Evolutionary conservation across 2,888 invertebrate species (phyloP), one percentile per base, ranked within the genome.

Genomic region (Cosmia trapezina): DNA sequence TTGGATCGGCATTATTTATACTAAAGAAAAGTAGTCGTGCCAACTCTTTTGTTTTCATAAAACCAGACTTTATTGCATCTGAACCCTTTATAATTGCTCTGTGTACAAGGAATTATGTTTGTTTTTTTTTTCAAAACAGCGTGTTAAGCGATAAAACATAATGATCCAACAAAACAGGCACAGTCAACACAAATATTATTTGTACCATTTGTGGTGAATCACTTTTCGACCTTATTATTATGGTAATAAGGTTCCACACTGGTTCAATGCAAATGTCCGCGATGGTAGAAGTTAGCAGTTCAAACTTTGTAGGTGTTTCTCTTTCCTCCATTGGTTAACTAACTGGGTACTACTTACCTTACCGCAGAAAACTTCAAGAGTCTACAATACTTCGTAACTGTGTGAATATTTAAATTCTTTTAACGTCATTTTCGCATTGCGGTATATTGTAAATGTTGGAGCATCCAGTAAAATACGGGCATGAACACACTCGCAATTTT

Each of bases 311-410:
- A 51, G n/a, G 6, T 19, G 28, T 49, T 62, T 66, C 47, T 49
- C 17, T n/a, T 62, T 69, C 49, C 54, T 33, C 43, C 49, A 70
- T 28, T 28, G 28, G 28, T 2, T 12, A 41, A 67, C 37, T 65
- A 60, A 65, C 51, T 67, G n/a, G 22, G 14, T 54, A 33, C 43
- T 51, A 51, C 33, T 68, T 53, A 14, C 0, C 22, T 70, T 53
- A 28, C 37, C 19, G 49, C 28, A 51, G 79, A 68, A 75, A 82
- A 80, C 53, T 77, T 73, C 17, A 22, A 37, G 45, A 53, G 9
- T 63, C n/a, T 22, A 69, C 61, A 67, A 64, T 37, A 47, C 19
- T 70, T 76, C 66, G 22, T 79, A 73, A 64, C 69, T 72, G 19
- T 62, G 28, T 47, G n/a, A 47, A 33, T 60, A n/a, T 60, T 8